phyloP scores from a whole-genome alignment of 1,140 invertebrate genomes.

The Parapsyche elsis region DNA sequence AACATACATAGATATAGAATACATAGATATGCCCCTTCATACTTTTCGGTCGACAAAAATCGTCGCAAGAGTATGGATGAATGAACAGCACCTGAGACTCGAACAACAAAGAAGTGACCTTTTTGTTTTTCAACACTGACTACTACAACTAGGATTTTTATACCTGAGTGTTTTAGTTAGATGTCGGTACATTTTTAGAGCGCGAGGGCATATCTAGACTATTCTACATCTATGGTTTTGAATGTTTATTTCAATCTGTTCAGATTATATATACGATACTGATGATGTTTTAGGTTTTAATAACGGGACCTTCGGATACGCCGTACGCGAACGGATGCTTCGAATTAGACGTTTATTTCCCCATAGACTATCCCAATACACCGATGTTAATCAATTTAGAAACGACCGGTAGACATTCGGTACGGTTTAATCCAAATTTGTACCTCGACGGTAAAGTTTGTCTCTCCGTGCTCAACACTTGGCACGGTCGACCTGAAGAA shows the following conservation, averaged over 20 bases:
- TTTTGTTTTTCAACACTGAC: too few relatives aligned
- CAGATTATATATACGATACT: neutral
- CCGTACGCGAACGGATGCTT: conserved; percentile 92
- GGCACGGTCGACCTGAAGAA: conserved; percentile 98
- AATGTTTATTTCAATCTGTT: neutral
- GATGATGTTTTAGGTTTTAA: conserved; percentile 77
- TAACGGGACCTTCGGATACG: conserved; percentile 90
- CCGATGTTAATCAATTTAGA: conserved; percentile 92
- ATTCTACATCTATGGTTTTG: too few relatives aligned
- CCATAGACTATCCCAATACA: conserved; percentile 84
- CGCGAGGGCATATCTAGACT: too few relatives aligned
- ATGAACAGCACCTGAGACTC: too few relatives aligned
- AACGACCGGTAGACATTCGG: conserved; percentile 92
- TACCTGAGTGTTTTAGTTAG: neutral
- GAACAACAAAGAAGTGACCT: too few relatives aligned
- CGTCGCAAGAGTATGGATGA: too few relatives aligned
- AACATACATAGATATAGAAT: too few relatives aligned
- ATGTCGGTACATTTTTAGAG: neutral
- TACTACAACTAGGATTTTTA: neutral
- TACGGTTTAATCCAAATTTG: conserved; percentile 97
- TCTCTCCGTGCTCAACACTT: conserved; percentile 95
- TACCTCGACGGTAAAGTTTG: conserved; percentile 98
- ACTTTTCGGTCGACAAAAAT: too few relatives aligned
- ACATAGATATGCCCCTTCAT: too few relatives aligned
- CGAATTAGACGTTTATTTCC: conserved; percentile 92